A percentile compares a stretch with the other conserved stretches of the same genome.
Evolutionary conservation across 1,140 invertebrate genomes (phyloP).

Genomic region (Lethocerus indicus): DNA sequence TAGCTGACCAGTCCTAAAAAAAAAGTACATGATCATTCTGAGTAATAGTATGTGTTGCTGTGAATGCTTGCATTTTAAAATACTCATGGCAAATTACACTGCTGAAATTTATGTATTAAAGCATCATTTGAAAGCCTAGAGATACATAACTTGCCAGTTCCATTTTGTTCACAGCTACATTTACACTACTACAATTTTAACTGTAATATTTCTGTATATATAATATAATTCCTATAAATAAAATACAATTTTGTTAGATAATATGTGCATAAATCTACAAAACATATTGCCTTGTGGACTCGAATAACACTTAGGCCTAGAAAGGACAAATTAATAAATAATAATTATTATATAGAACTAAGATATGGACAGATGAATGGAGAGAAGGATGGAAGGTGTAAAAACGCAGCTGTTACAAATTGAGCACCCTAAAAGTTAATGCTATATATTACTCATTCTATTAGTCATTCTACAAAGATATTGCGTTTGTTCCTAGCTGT

Average conservation of each 20-base stretch:
- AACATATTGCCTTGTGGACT: background rate
- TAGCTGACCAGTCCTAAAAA: no score
- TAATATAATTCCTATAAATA: background rate
- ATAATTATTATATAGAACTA: background rate
- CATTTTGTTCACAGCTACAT: no score
- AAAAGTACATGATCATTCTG: no score
- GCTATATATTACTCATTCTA: conserved; percentile 14
- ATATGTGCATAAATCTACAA: conserved; percentile 2
- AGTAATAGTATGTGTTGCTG: no score
- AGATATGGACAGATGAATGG: background rate
- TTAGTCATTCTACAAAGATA: conserved; percentile 15
- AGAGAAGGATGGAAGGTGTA: conserved; percentile 1
- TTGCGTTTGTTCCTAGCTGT: conserved; percentile 14
- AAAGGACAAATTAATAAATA: conserved; percentile 2
- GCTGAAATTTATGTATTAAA: no score
- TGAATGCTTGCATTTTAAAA: no score
- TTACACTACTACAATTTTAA: no score
- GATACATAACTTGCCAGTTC: no score
- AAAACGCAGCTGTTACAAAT: conserved; percentile 12
- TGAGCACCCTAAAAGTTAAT: conserved; percentile 15
- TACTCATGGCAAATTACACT: no score
- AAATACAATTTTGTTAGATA: background rate
- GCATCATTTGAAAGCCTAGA: no score
- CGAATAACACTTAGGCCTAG: conserved; percentile 8
- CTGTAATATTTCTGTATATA: background rate